Evolutionary conservation across 2,113 vertebrate species (phyloP).

Genomic region (Cryptotis parvus): DNA sequence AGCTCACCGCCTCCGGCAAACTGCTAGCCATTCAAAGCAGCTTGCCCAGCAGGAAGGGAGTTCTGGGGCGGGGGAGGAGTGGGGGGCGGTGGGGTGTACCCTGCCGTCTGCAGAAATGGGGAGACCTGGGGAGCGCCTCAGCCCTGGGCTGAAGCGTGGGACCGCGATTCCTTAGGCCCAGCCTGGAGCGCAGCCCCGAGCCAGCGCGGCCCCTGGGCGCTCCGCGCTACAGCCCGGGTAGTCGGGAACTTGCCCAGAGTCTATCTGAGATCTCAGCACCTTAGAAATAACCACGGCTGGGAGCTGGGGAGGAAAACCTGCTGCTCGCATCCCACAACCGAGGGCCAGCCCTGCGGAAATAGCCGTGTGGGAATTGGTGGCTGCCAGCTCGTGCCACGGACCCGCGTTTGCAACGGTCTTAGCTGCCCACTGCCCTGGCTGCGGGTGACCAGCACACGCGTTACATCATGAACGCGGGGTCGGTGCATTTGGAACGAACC

Average conservation of each 20-base stretch:
- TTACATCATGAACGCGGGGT: background rate
- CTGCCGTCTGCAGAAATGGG: background rate
- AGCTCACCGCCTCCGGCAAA: constrained; percentile 74
- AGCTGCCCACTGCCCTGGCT: background rate
- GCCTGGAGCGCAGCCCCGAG: background rate
- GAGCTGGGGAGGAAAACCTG: background rate
- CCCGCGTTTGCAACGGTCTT: background rate
- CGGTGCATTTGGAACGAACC: background rate
- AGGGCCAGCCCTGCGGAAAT: constrained; percentile 12
- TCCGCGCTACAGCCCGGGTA: background rate
- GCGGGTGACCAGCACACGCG: background rate
- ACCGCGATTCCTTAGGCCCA: background rate
- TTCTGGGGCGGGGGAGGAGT: background rate
- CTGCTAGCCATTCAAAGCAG: constrained; percentile 74
- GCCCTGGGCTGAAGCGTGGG: background rate
- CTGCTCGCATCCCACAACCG: constrained; percentile 14
- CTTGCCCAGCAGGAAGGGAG: constrained; percentile 11
- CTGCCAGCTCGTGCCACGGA: background rate
- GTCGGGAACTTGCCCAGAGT: background rate
- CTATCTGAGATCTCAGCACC: constrained; percentile 11
- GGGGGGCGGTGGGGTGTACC: background rate
- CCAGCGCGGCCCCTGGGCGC: background rate
- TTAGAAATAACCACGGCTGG: background rate
- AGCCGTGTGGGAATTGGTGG: background rate
- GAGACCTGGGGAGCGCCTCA: background rate